A percentile compares a stretch with the other conserved stretches of the same genome.
phyloP scores from a whole-genome alignment of 2,888 invertebrate species.

The Drosophila paramelanica region DNA sequence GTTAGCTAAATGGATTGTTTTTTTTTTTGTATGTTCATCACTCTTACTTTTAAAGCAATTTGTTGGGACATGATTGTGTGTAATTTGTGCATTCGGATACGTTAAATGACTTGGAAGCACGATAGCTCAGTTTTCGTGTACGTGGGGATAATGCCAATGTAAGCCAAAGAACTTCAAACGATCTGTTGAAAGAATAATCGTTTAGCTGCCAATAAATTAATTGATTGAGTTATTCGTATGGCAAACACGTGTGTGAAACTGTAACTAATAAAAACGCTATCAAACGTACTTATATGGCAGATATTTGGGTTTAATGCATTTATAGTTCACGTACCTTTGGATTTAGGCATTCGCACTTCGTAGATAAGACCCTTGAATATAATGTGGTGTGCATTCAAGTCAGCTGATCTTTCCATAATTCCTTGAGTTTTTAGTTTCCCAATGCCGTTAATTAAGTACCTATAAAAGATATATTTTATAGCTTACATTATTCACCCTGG shows the following conservation, averaged over 20 bases:
- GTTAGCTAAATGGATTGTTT: constrained; percentile 1
- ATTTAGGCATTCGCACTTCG: background rate
- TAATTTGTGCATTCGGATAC: background rate
- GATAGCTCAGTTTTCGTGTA: constrained; percentile 38
- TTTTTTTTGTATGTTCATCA: constrained; percentile 1
- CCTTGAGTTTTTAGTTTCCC: constrained; percentile 3
- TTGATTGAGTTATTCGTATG: constrained; percentile 20
- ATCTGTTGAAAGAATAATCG: constrained; percentile 10
- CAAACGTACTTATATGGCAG: background rate
- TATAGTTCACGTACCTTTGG: constrained; percentile 41
- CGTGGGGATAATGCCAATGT: constrained; percentile 47
- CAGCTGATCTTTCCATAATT: background rate
- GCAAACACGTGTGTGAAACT: constrained; percentile 32
- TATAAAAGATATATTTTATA: constrained; percentile 19
- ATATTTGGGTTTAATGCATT: constrained; percentile 3
- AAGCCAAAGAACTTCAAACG: constrained; percentile 11
- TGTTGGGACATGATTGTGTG: constrained; percentile 16
- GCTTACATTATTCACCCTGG: background rate
- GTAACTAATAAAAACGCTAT: constrained; percentile 1
- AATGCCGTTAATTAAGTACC: constrained; percentile 1
- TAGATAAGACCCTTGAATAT: constrained; percentile 34
- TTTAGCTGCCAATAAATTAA: constrained; percentile 4
- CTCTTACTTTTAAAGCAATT: constrained; percentile 41
- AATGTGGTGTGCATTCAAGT: constrained; percentile 11
- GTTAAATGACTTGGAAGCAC: constrained; percentile 2